These are phyloP conservation scores for Eubasilissa regina DNA, from an alignment of 1,140 invertebrate species.

Conservation along the genomic window DNA sequence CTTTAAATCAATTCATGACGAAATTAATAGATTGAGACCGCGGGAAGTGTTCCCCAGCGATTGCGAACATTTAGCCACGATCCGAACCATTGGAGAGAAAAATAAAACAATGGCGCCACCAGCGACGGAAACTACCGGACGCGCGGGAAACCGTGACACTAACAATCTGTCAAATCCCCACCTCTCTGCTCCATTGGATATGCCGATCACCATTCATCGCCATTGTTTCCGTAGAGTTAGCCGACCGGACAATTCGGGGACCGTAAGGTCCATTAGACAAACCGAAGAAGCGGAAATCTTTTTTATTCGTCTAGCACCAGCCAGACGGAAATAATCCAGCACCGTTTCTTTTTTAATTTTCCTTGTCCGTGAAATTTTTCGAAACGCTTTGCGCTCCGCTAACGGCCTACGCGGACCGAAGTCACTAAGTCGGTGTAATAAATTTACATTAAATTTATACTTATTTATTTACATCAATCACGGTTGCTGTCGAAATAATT, in stretches of 20 bases:
- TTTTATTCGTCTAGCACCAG: slow-evolving; percentile 34
- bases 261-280: slow-evolving; percentile 42
- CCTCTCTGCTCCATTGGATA: slow-evolving; percentile 46
- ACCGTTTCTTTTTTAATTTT: slow-evolving; percentile 8
- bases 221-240: slow-evolving; percentile 51
- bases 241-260: slow-evolving; percentile 45
- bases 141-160: slow-evolving; percentile 37
- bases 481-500: too few species aligned
- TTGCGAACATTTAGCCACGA: too few species aligned
- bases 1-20: too few species aligned
- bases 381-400: slow-evolving; percentile 7
- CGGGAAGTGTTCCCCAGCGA: too few species aligned
- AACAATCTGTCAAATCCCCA: slow-evolving; percentile 55
- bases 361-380: slow-evolving; percentile 28
- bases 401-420: too few species aligned
- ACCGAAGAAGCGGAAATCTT: slow-evolving; percentile 44
- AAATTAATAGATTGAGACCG: too few species aligned
- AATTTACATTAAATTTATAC: too few species aligned
- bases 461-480: too few species aligned
- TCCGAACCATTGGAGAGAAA: too few species aligned
- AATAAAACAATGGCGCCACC: not conserved
- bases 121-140: not conserved
- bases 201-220: slow-evolving; percentile 44
- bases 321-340: slow-evolving; percentile 8
- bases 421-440: not conserved